Base-by-base conservation (phyloP, 2,888 invertebrate genomes). In the Phalera bucephala region DNA sequence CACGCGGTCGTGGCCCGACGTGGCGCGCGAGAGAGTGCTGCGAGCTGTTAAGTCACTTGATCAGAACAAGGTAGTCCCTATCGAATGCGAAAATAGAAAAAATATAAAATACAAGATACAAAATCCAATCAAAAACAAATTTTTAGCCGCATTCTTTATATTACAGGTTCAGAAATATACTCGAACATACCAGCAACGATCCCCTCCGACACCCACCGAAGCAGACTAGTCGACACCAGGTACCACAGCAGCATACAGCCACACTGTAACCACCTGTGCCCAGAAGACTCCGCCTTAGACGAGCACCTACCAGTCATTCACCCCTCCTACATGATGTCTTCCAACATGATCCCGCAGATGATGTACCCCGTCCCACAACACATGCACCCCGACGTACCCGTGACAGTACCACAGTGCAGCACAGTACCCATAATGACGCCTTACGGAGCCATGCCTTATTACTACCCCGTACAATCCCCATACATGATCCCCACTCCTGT, bases 1-100 rank as follows among this genome's bases (percentile, higher is more conserved):
- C n/a, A n/a, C 83, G n/a, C 78, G 76, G 22, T 80, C 91, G 33
- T 96, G 95, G 95, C 77, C 92, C 22, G 94, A 94, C 46, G 92
- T 96, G 19, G 84, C 93, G 25, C 90, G 92, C 26, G 92, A 92
- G 69, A 89, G 94, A 0, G 91, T 90, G 52, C 82, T 82, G 9
- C 53, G 68, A 2, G 64, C 65, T n/a, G 51, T n/a, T n/a, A n/a
- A n/a, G n/a, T n/a, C n/a, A n/a, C n/a, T n/a, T n/a, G n/a, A n/a
- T n/a, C n/a, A n/a, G n/a, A n/a, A n/a, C n/a, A n/a, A n/a, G n/a
- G n/a, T n/a, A n/a, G n/a, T n/a, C n/a, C n/a, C n/a, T n/a, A n/a
- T n/a, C n/a, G n/a, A n/a, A n/a, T n/a, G n/a, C n/a, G n/a, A n/a
- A n/a, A n/a, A n/a, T n/a, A n/a, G n/a, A n/a, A n/a, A n/a, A n/a